A percentile compares a stretch with the other conserved stretches of the same genome.
Conservation (phyloP, 1,140 invertebrate genomes). For the Adoxophyes honmai region DNA sequence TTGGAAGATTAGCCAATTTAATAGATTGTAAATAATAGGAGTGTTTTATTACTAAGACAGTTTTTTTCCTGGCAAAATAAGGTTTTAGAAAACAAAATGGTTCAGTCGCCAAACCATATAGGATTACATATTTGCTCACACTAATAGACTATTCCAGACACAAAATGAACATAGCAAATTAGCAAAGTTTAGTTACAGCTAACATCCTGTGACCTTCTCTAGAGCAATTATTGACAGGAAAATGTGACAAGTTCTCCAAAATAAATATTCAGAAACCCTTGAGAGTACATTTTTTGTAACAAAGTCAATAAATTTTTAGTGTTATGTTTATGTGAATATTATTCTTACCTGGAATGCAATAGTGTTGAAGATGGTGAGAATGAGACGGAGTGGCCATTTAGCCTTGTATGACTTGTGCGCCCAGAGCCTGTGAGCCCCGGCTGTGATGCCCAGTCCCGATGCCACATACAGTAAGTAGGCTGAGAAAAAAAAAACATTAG, state of each 20-base stretch:
- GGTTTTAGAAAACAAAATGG: too few species aligned
- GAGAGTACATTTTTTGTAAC: too few species aligned
- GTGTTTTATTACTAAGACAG: too few species aligned
- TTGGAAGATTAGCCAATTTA: too few species aligned
- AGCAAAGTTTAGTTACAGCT: background rate
- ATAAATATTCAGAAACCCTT: background rate
- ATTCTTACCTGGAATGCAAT: slow-evolving; percentile 89
- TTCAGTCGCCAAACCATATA: too few species aligned
- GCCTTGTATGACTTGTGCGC: slow-evolving; percentile 96
- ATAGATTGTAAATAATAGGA: too few species aligned
- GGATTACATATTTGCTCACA: background rate
- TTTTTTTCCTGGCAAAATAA: too few species aligned
- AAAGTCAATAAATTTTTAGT: too few species aligned
- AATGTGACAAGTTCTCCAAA: background rate
- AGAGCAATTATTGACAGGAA: slow-evolving; percentile 3
- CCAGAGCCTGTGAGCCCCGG: slow-evolving; percentile 96
- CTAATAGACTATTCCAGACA: background rate
- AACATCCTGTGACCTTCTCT: background rate
- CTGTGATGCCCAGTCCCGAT: slow-evolving; percentile 91
- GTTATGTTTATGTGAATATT: too few species aligned
- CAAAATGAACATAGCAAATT: background rate
- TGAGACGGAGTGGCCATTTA: slow-evolving; percentile 87
- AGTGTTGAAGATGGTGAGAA: slow-evolving; percentile 89
- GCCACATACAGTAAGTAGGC: slow-evolving; percentile 83
- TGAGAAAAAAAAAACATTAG: slow-evolving; percentile 58